A percentile compares a stretch with the other conserved stretches of the same genome.
Evolutionary conservation across 2,888 invertebrate genomes (phyloP).

Genomic region (Acleris cristana): DNA sequence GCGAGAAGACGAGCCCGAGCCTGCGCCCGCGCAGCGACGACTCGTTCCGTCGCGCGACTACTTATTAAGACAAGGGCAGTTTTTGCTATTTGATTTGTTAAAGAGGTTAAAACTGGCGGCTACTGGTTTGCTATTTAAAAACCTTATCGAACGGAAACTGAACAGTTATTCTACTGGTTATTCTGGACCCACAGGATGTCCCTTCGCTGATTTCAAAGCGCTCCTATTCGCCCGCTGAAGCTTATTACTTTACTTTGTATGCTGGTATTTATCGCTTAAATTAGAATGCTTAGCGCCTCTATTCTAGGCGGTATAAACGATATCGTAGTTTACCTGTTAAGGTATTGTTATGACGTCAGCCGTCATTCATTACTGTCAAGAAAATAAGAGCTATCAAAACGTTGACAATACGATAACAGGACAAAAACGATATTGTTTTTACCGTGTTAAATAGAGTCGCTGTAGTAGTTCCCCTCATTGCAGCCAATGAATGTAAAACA

Average conservation of each 20-base stretch:
- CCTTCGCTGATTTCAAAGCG: conserved; percentile 46
- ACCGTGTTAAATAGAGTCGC: no score
- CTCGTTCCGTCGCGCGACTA: conserved; percentile 72
- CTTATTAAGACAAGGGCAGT: conserved; percentile 82
- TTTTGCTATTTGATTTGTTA: conserved; percentile 83
- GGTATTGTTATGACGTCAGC: no score
- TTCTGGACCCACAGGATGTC: conserved; percentile 57
- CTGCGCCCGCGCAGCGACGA: conserved; percentile 60
- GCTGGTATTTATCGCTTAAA: no score
- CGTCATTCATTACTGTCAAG: no score
- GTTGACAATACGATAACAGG: no score
- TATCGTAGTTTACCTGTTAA: no score
- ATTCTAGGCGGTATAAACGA: no score
- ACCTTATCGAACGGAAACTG: conserved; percentile 79
- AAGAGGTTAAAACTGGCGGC: conserved; percentile 70
- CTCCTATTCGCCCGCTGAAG: conserved; percentile 15
- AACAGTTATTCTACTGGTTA: conserved; percentile 76
- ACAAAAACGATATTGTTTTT: no score
- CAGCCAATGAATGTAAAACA: neutral
- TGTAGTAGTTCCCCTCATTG: neutral
- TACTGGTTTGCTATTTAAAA: conserved; percentile 82
- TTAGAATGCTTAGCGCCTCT: no score
- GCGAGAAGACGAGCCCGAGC: conserved; percentile 66
- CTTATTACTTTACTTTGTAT: conserved; percentile 1
- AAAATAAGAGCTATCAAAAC: no score